Evolutionary conservation across 2,797 vertebrate species (phyloP).

Genomic region (Glyptemys insculpta): DNA sequence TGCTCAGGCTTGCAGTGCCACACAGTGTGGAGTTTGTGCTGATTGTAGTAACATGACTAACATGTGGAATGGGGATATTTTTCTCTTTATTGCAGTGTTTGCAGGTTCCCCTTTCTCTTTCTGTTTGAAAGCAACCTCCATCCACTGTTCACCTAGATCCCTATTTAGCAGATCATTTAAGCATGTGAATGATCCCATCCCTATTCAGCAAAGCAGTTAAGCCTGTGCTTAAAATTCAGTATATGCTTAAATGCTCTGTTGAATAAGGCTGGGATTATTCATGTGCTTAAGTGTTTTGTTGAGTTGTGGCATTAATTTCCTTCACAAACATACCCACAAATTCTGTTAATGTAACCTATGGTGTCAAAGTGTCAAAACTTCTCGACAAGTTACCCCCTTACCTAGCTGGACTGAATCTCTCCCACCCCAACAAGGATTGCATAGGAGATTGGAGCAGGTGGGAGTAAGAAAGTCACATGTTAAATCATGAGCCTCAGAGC

Average conservation of each 20-base stretch:
- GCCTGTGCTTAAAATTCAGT: background rate
- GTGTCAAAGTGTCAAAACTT: background rate
- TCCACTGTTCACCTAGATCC: background rate
- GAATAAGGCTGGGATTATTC: background rate
- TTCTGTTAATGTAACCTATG: background rate
- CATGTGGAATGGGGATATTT: background rate
- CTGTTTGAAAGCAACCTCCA: background rate
- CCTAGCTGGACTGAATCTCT: background rate
- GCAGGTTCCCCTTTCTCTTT: background rate
- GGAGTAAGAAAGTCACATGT: background rate
- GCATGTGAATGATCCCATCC: background rate
- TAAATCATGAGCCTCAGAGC: background rate
- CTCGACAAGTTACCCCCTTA: background rate
- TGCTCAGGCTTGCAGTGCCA: background rate
- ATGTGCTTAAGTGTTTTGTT: background rate
- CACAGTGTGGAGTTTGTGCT: background rate
- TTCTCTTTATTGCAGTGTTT: background rate
- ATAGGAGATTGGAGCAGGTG: background rate
- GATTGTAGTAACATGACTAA: fast-evolving
- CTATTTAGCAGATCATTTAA: background rate
- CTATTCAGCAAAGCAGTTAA: background rate
- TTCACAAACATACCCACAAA: background rate
- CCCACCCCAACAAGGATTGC: background rate
- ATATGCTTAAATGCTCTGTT: background rate
- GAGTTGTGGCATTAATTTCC: background rate